Conservation (phyloP, 2,888 invertebrate species). For the Oxycera nigricornis region DNA sequence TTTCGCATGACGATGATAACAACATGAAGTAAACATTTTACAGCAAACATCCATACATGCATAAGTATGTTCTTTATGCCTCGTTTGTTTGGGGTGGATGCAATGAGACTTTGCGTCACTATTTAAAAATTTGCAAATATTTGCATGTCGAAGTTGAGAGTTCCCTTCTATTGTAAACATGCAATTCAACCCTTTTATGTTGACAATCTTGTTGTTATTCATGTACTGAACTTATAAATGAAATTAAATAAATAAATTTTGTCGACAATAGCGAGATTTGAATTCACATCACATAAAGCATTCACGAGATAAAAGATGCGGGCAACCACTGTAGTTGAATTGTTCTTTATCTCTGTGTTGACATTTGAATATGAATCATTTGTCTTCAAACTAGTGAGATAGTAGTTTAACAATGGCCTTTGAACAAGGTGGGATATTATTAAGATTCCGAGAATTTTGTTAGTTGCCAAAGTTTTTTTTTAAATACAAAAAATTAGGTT, state of each 20-base stretch:
- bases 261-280: background rate
- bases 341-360: no score
- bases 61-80: background rate
- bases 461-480: no score
- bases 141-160: conserved; percentile 19
- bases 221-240: background rate
- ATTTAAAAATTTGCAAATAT: conserved; percentile 27
- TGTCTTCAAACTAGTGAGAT: no score
- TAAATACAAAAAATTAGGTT: no score
- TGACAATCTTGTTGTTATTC: background rate
- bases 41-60: background rate
- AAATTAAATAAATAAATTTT: background rate
- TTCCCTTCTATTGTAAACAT: background rate
- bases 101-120: conserved; percentile 33
- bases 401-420: no score
- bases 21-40: conserved; percentile 27
- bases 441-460: no score
- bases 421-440: no score
- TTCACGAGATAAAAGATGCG: no score
- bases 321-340: no score
- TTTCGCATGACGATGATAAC: background rate
- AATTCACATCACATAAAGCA: background rate
- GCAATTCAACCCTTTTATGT: background rate
- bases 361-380: no score
- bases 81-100: conserved; percentile 23